Conservation (phyloP, 2,888 invertebrate species). For the Dorcus parallelipipedus region DNA sequence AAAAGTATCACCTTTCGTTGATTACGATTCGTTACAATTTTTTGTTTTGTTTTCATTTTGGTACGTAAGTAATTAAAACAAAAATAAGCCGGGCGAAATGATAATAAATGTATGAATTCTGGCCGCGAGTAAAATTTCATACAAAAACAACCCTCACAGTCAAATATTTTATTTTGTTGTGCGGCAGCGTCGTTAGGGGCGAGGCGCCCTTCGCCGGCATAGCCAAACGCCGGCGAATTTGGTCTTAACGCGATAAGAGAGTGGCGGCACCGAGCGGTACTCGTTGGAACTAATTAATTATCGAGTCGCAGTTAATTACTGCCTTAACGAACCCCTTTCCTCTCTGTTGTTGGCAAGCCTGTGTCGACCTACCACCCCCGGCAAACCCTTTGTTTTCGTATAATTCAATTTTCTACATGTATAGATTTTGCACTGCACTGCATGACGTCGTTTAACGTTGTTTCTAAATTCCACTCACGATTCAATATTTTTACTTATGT, state of each 20-base stretch:
- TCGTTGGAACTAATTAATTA: constrained; percentile 50
- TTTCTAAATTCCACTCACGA: background rate
- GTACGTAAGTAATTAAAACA: no score
- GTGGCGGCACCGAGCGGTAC: constrained; percentile 43
- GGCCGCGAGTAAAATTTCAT: background rate
- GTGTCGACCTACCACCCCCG: constrained; percentile 30
- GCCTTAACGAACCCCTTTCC: constrained; percentile 42
- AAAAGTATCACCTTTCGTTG: no score
- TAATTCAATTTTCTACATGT: constrained; percentile 46
- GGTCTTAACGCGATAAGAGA: constrained; percentile 25
- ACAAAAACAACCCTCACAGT: constrained; percentile 28
- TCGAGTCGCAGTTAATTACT: constrained; percentile 49
- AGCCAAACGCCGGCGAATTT: constrained; percentile 26
- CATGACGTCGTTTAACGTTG: constrained; percentile 16
- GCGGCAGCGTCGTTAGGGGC: constrained; percentile 18
- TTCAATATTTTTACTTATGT: no score
- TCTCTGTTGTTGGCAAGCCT: constrained; percentile 33
- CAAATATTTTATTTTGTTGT: constrained; percentile 31
- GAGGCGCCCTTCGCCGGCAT: constrained; percentile 12
- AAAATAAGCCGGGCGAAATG: no score
- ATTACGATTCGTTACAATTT: no score
- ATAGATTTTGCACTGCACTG: constrained; percentile 29
- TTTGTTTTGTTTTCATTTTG: no score
- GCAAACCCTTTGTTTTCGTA: constrained; percentile 40
- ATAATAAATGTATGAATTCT: no score